Base-by-base conservation (phyloP, 1,140 invertebrate genomes). In the Battus philenor region DNA sequence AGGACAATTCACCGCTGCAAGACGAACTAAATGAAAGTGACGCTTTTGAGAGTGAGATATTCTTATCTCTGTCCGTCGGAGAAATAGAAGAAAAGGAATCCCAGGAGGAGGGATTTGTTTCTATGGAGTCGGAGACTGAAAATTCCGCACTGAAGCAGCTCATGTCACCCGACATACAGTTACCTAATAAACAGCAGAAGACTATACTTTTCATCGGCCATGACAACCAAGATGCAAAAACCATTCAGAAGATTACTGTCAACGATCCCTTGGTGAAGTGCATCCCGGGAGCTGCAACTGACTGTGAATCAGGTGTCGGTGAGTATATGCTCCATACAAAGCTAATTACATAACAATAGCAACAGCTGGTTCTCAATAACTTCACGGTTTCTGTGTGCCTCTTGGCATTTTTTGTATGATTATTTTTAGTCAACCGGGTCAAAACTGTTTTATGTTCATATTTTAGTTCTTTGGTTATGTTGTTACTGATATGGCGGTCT, bases 61-160 rank as follows among this genome's bases (percentile, higher is more conserved):
- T 71, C 15, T 39, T 74, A 0, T 69, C 73, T 8, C 65, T 74
- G 16, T 17, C n/a, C 4, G 59, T 69, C 0, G 71, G 76, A 13
- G 75, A 76, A n/a, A 76, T 74, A 24, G 51, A 67, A 30, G 73
- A 76, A 32, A 74, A 74, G 16, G 68, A 75, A 27, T 63, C 52
- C 20, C 53, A 30, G 27, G 55, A 38, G 34, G 65, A 73, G 17
- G 70, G 73, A 11, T 43, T 52, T 22, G 69, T 64, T 12, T 68
- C 60, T 26, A 50, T 65, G 3, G 62, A 47, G 1, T 0, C 70
- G 3, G 56, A 67, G n/a, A 65, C 57, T 48, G 70, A 77, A 1
- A 72, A 79, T 47, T 64, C 59, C 30, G 80, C 80, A 0, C 29
- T 85, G 38, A 76, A 79, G 27, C 81, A 85, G 29, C 54, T 85